Base-by-base conservation (phyloP, 2,797 vertebrate species). In the Petrocephalus schoutedeni region DNA sequence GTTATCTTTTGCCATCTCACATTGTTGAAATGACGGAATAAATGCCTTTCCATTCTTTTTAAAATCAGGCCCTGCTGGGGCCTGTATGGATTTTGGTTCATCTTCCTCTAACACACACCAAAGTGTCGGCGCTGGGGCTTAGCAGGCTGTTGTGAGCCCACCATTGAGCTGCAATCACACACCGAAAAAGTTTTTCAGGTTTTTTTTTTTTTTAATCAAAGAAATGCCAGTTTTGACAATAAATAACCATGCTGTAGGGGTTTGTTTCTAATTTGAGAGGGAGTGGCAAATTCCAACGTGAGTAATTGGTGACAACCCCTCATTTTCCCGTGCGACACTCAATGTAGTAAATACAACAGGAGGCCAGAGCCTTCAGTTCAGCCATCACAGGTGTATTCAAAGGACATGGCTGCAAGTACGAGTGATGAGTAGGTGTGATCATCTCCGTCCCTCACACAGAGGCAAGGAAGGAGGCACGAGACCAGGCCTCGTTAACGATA, bases 341-440 rank as follows among this genome's bases (percentile, higher is more conserved):
- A 95, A 93, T 91, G 92, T 91, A 83, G 89, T 92, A 54, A 93
- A 91, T 91, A 93, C 91, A 93, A 89, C 90, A 92, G 93, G 93
- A 94, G 93, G 93, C 94, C 88, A 1, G 88, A 49, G 61, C 90
- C 89, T 86, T 77, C 94, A 92, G 92, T 94, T 92, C 92, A 93
- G 94, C 92, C 91, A 92, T 94, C 90, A 90, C 90, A 90, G 92
- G 92, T 94, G 92, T 90, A 89, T 92, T 94, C 87, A 88, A 91
- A 94, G 91, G 95, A 93, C 95, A 92, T 93, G 91, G 92, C 92
- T 94, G 89, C 96, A 97, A 97, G 93, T 97, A 97, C 96, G 97
- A 92, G 92, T 91, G 92, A 93, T 95, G 90, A 84, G 51, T 61
- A 5, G 1, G 23, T 2, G 14, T 19, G 77, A 56, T 9, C 7